A percentile compares a stretch with the other conserved stretches of the same genome.
phyloP scores from a whole-genome alignment of 2,797 vertebrate genomes.

The Bovichtus diacanthus region DNA sequence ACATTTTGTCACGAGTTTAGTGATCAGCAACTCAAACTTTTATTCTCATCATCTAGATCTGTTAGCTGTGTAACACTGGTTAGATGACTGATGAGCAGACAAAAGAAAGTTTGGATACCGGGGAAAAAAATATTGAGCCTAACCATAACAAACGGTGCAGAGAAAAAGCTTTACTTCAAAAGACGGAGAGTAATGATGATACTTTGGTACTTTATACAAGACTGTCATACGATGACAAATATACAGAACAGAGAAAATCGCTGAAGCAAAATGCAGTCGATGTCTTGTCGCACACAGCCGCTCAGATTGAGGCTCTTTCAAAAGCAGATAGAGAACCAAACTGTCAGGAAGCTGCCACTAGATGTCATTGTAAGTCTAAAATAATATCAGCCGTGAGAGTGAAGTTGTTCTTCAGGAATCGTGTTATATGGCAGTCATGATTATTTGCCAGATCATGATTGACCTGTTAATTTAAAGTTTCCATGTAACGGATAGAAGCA shows the following conservation, averaged over 20 bases:
- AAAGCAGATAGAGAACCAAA: slow-evolving; percentile 21
- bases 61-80: not conserved
- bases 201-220: not conserved
- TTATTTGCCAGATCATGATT: not conserved
- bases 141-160: not conserved
- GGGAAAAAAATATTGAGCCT: not conserved
- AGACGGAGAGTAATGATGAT: not conserved
- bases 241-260: slow-evolving; percentile 24
- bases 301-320: slow-evolving; percentile 21
- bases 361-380: slow-evolving; percentile 60
- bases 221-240: slow-evolving; percentile 38
- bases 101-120: not conserved
- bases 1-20: not conserved
- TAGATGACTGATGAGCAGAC: slow-evolving; percentile 11
- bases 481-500: not conserved
- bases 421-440: not conserved
- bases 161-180: slow-evolving; percentile 11
- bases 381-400: not conserved
- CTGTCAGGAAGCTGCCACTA: slow-evolving; percentile 62
- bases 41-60: not conserved
- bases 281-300: slow-evolving; percentile 30
- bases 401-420: not conserved
- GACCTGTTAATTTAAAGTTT: not conserved
- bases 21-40: not conserved
- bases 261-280: slow-evolving; percentile 27